Evolutionary conservation across 2,113 vertebrate genomes (phyloP).

Genomic region (Xiphophorus hellerii): DNA sequence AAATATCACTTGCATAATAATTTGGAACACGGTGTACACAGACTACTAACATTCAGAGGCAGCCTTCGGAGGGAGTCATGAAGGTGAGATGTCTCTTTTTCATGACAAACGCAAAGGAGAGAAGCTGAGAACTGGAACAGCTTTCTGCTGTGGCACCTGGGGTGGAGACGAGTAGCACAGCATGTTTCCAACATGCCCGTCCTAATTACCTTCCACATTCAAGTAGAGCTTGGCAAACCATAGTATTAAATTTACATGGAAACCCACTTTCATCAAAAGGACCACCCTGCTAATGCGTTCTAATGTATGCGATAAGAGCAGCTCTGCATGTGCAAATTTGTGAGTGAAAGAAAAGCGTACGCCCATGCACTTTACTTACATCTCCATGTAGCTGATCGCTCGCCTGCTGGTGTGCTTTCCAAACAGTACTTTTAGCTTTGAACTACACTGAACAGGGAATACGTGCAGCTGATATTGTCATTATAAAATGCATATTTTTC

Average conservation of each 20-base stretch:
- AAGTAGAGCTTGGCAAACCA: slow-evolving; percentile 68
- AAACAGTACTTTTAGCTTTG: slow-evolving; percentile 21
- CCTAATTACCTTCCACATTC: slow-evolving; percentile 76
- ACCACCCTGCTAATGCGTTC: slow-evolving; percentile 53
- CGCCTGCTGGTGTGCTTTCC: slow-evolving; percentile 3
- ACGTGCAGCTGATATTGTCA: slow-evolving; percentile 34
- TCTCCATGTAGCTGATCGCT: slow-evolving; percentile 31
- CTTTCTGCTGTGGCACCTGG: slow-evolving; percentile 56
- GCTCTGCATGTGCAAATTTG: slow-evolving; percentile 32
- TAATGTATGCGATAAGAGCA: slow-evolving; percentile 64
- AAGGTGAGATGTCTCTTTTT: slow-evolving; percentile 44
- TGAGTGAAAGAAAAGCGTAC: slow-evolving; percentile 35
- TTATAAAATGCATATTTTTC: slow-evolving; percentile 38
- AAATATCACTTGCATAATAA: no score
- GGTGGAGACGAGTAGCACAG: slow-evolving; percentile 67
- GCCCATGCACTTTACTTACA: slow-evolving; percentile 25
- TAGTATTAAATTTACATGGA: slow-evolving; percentile 80
- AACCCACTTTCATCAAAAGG: slow-evolving; percentile 76
- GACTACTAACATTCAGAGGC: not conserved
- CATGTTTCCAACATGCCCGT: slow-evolving; percentile 72
- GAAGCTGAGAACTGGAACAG: slow-evolving; percentile 33
- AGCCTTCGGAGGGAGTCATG: slow-evolving; percentile 10
- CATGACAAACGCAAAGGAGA: slow-evolving; percentile 44
- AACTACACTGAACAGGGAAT: not conserved
- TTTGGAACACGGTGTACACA: not conserved